These are phyloP conservation scores for Myiozetetes cayanensis DNA, from an alignment of 2,113 vertebrate genomes.

Conservation along the genomic window DNA sequence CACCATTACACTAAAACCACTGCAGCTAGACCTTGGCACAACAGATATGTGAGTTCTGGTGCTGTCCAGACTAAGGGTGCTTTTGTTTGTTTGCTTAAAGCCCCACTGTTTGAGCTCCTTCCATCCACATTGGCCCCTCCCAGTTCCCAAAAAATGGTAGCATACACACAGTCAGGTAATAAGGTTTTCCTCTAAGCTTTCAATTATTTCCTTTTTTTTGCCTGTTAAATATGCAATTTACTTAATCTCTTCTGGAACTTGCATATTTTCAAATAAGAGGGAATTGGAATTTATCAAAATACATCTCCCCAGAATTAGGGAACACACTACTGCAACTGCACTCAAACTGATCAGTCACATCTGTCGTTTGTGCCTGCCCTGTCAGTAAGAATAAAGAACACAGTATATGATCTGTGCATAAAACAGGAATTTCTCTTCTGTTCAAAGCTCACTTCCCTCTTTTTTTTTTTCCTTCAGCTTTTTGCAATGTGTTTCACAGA, in stretches of 20 bases:
- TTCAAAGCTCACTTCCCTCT: not conserved
- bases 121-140: not conserved
- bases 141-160: rapidly evolving
- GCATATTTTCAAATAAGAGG: not conserved
- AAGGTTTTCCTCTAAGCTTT: not conserved
- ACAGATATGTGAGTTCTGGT: not conserved
- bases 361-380: not conserved
- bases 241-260: not conserved
- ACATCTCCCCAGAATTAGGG: not conserved
- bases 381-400: not conserved
- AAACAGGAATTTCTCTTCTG: not conserved
- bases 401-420: no score
- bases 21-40: not conserved
- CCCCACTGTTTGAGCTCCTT: not conserved
- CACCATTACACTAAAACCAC: not conserved
- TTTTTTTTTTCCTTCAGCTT: not conserved
- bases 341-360: not conserved
- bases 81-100: not conserved
- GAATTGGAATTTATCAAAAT: not conserved
- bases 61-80: not conserved
- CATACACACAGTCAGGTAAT: not conserved
- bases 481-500: not conserved
- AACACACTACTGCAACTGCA: not conserved
- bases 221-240: not conserved
- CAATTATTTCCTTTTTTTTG: not conserved